phyloP scores from a whole-genome alignment of 2,797 vertebrate species.

The Argya squamiceps region DNA sequence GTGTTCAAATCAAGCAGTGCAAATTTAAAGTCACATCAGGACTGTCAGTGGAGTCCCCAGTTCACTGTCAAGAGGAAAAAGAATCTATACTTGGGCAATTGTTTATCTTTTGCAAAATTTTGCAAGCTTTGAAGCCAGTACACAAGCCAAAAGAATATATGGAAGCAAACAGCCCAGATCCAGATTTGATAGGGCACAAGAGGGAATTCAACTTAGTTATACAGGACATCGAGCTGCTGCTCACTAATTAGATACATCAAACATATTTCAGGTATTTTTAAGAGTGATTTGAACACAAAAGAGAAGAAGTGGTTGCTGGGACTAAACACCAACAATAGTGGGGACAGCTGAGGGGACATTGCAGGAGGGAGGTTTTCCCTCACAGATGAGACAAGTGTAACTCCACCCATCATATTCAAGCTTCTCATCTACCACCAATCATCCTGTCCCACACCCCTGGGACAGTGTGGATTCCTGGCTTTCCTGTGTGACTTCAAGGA shows the following conservation, averaged over 20 bases:
- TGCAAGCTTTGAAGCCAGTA: not conserved
- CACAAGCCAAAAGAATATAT: not conserved
- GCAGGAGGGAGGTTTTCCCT: not conserved
- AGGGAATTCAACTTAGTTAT: not conserved
- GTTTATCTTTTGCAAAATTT: not conserved
- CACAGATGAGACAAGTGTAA: not conserved
- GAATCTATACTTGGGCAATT: not conserved
- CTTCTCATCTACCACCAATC: not conserved
- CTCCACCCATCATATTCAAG: not conserved
- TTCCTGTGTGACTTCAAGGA: not conserved
- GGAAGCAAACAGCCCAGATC: not conserved
- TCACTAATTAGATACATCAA: not conserved
- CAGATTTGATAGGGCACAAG: not conserved
- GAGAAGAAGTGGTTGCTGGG: not conserved
- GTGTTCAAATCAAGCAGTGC: not conserved
- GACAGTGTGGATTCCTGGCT: not conserved
- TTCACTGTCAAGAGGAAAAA: not conserved
- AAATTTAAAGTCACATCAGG: not conserved
- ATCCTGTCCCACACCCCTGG: not conserved
- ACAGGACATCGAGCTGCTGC: not conserved
- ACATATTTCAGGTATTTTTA: not conserved
- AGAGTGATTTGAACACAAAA: not conserved
- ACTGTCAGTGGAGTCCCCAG: not conserved
- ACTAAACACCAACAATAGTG: not conserved
- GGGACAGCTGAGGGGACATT: not conserved